These are phyloP conservation scores for Microchrysa polita DNA, from an alignment of 2,888 invertebrate species.

Conservation along the genomic window DNA sequence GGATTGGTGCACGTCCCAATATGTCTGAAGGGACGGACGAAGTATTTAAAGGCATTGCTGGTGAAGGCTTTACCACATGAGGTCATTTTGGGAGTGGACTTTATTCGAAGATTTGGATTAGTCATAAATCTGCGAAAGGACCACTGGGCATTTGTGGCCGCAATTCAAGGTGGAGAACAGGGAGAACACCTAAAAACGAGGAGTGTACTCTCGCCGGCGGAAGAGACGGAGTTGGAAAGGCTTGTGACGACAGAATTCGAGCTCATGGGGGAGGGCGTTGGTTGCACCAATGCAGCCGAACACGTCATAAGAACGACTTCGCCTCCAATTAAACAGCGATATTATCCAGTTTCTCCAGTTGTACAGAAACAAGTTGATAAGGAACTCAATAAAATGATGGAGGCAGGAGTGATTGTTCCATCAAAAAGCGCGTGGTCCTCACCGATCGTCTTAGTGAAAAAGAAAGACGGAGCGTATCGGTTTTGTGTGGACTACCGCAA, in stretches of 20 bases:
- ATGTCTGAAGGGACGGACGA: too few species aligned
- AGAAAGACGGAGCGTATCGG: conserved; percentile 53
- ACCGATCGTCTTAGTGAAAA: conserved; percentile 51
- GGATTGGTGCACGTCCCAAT: not conserved
- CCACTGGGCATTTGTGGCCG: not conserved
- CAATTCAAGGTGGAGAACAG: too few species aligned
- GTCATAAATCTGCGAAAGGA: not conserved
- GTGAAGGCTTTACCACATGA: too few species aligned
- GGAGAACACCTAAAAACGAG: not conserved
- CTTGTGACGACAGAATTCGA: not conserved
- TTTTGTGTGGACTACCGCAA: too few species aligned
- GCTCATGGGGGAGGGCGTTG: not conserved
- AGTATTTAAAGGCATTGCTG: too few species aligned
- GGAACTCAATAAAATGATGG: conserved; percentile 52
- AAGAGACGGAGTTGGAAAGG: not conserved
- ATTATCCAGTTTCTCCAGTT: conserved; percentile 53
- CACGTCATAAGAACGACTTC: conserved; percentile 44
- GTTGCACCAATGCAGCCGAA: conserved; percentile 24
- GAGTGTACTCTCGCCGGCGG: not conserved
- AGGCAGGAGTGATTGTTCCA: conserved; percentile 51
- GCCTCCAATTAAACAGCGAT: conserved; percentile 49
- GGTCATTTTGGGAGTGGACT: too few species aligned
- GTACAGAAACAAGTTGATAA: conserved; percentile 51
- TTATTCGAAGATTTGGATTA: not conserved
- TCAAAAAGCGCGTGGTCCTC: conserved; percentile 51